Percentiles rank a stretch among this genome's conserved stretches.
These are phyloP conservation scores for Melanostoma scalare DNA, from an alignment of 2,888 invertebrate genomes.

Conservation along the genomic window DNA sequence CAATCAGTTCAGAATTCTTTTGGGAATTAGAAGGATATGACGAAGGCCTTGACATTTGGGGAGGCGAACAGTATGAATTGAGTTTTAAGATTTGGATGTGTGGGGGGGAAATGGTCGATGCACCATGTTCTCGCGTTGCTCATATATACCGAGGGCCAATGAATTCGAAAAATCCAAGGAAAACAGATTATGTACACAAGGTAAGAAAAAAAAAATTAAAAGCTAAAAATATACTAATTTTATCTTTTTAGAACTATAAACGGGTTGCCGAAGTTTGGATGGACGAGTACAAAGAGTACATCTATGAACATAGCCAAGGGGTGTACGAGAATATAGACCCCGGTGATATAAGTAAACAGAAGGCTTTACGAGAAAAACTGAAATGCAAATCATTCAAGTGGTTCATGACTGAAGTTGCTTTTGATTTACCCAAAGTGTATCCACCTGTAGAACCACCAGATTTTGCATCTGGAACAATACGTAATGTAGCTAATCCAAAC, in stretches of 20 bases:
- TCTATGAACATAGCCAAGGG: constrained; percentile 90
- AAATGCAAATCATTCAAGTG: constrained; percentile 96
- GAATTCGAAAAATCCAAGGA: constrained; percentile 95
- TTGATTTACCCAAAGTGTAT: constrained; percentile 93
- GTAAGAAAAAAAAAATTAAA: constrained; percentile 62
- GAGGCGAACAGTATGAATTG: constrained; percentile 98
- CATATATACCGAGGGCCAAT: constrained; percentile 91
- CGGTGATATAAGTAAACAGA: constrained; percentile 92
- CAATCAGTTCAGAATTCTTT: constrained; percentile 95
- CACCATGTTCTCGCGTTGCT: constrained; percentile 95
- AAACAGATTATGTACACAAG: constrained; percentile 91
- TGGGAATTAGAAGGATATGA: constrained; percentile 99
- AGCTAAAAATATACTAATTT: neutral
- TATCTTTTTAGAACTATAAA: constrained; percentile 89
- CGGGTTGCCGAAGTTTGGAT: constrained; percentile 99
- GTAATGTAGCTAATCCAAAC: constrained; percentile 84
- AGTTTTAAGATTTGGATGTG: constrained; percentile 99
- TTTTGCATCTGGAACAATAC: constrained; percentile 91
- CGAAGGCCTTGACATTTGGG: constrained; percentile 97
- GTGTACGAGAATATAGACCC: constrained; percentile 89
- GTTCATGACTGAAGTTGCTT: constrained; percentile 97
- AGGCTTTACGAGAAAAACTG: constrained; percentile 87
- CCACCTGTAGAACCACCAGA: constrained; percentile 94
- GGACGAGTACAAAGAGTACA: constrained; percentile 96
- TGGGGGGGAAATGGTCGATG: constrained; percentile 95